Evolutionary conservation across 2,888 invertebrate genomes (phyloP).

Genomic region (Odontothrips loti): DNA sequence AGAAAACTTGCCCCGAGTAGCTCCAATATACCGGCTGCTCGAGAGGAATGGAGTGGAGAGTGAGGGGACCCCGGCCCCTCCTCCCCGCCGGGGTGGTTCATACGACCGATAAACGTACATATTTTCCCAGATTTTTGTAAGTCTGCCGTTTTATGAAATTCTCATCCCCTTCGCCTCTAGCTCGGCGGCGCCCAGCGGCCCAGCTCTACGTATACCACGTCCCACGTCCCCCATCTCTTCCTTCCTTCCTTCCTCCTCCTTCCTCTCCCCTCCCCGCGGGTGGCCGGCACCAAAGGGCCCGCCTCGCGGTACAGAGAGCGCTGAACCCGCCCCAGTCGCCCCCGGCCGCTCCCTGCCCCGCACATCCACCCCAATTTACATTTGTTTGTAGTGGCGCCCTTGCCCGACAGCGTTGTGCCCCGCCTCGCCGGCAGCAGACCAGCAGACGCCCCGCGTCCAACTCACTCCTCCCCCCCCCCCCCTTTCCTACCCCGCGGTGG

Average conservation of each 20-base stretch:
- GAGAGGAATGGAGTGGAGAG: too few relatives aligned
- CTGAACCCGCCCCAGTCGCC: too few relatives aligned
- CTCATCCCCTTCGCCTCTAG: too few relatives aligned
- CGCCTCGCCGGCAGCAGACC: background rate
- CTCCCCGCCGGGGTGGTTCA: too few relatives aligned
- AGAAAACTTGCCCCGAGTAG: too few relatives aligned
- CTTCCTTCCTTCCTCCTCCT: background rate
- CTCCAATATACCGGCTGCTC: too few relatives aligned
- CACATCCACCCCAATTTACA: conserved; percentile 6
- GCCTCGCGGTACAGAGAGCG: background rate
- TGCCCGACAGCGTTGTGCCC: background rate
- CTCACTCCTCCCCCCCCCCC: background rate
- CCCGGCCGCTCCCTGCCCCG: background rate
- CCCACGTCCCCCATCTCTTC: background rate
- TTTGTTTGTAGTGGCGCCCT: background rate
- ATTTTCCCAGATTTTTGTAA: too few relatives aligned
- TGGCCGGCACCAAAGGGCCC: background rate
- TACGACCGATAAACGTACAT: too few relatives aligned
- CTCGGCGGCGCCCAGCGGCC: too few relatives aligned
- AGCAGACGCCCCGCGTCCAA: background rate
- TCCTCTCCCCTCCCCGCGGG: background rate
- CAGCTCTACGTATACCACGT: background rate
- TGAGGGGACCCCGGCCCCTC: too few relatives aligned
- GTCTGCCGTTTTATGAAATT: too few relatives aligned
- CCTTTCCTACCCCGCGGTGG: background rate